Evolutionary conservation across 1,140 invertebrate species (phyloP).

Genomic region (Anagrus nilaparvatae): DNA sequence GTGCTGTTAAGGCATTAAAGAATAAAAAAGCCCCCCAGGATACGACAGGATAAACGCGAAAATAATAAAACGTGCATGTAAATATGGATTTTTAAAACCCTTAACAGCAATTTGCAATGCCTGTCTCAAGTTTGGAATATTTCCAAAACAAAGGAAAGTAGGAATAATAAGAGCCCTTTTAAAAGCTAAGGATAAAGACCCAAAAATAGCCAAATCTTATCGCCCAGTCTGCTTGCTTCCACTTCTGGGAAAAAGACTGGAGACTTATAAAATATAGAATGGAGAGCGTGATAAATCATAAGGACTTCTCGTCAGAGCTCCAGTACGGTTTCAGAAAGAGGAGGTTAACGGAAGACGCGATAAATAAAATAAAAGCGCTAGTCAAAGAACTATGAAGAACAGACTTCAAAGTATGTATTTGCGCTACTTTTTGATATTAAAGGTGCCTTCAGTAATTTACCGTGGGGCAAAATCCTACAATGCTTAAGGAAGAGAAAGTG

Average conservation of each 20-base stretch:
- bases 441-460: neutral
- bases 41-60: neutral
- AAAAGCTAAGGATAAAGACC: constrained; percentile 16
- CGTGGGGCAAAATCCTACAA: neutral
- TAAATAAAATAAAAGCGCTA: neutral
- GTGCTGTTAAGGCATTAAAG: neutral
- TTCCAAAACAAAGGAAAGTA: constrained; percentile 26
- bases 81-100: no score
- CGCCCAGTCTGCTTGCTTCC: constrained; percentile 24
- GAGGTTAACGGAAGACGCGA: neutral
- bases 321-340: constrained; percentile 21
- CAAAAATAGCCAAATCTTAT: constrained; percentile 18
- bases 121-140: constrained; percentile 15
- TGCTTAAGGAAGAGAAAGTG: neutral
- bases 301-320: constrained; percentile 2
- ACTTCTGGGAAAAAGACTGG: constrained; percentile 23
- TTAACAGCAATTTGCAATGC: constrained; percentile 1
- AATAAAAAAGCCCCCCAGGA: constrained; percentile 1
- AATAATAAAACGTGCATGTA: neutral
- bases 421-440: neutral
- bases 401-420: neutral
- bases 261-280: constrained; percentile 19
- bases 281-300: neutral
- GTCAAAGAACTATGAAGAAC: neutral
- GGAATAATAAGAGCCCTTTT: constrained; percentile 22